Conservation (phyloP, 2,797 vertebrate genomes). For the Sebastes hopkinsi region DNA sequence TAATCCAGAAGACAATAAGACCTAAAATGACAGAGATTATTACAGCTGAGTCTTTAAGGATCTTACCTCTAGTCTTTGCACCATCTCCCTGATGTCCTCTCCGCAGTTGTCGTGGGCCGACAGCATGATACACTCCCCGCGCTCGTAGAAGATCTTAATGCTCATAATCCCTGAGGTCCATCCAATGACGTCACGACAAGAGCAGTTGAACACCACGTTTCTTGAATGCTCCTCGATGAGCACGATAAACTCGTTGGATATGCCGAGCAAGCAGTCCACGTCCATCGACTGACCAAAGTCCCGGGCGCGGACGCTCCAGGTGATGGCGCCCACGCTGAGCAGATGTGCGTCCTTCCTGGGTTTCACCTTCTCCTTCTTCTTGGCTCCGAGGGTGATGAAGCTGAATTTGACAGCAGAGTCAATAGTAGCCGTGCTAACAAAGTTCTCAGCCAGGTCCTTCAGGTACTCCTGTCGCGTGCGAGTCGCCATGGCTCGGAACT, state of each 20-base stretch:
- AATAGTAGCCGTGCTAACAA: constrained; percentile 92
- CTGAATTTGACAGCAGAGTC: constrained; percentile 96
- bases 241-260: constrained; percentile 97
- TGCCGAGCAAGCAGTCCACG: constrained; percentile 92
- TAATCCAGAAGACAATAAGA: constrained; percentile 25
- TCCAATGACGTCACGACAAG: constrained; percentile 96
- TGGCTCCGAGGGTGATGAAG: constrained; percentile 96
- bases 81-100: constrained; percentile 93
- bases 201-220: constrained; percentile 98
- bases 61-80: constrained; percentile 94
- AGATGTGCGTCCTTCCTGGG: constrained; percentile 92
- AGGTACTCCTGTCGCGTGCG: constrained; percentile 96
- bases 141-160: constrained; percentile 96
- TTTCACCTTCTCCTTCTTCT: constrained; percentile 95
- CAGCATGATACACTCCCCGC: constrained; percentile 94
- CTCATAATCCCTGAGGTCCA: constrained; percentile 96
- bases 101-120: constrained; percentile 90
- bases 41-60: constrained; percentile 5
- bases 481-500: constrained; percentile 97
- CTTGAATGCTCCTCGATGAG: constrained; percentile 94
- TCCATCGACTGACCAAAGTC: constrained; percentile 93
- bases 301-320: constrained; percentile 91
- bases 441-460: constrained; percentile 97
- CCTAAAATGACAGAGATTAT: constrained; percentile 23
- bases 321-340: constrained; percentile 91